Evolutionary conservation across 2,113 vertebrate species (phyloP).

Genomic region (Brachypodius melanocephalos): DNA sequence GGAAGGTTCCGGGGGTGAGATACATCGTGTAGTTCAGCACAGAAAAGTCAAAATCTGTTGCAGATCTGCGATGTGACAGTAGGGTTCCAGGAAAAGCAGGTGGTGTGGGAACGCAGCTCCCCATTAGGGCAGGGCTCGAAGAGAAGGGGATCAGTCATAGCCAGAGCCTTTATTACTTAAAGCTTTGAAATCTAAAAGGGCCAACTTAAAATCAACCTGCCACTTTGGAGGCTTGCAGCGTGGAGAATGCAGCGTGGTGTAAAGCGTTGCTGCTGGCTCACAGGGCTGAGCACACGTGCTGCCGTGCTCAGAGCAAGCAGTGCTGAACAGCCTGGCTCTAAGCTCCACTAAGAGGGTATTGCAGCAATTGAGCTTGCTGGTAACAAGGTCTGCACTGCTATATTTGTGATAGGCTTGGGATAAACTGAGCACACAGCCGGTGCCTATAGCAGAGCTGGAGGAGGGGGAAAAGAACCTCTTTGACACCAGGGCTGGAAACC

Average conservation of each 20-base stretch:
- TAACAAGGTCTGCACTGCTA: background rate
- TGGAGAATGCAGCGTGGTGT: background rate
- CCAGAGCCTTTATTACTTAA: constrained; percentile 15
- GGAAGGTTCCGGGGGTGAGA: background rate
- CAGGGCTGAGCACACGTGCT: constrained; percentile 5
- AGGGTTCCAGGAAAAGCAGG: constrained; percentile 57
- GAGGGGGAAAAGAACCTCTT: background rate
- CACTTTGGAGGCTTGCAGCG: background rate
- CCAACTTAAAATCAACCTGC: constrained; percentile 34
- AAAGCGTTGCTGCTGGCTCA: background rate
- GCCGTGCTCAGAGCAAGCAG: background rate
- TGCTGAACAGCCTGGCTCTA: background rate
- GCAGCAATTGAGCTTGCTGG: constrained; percentile 27
- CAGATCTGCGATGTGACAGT: constrained; percentile 8
- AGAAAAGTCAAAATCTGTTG: constrained; percentile 55
- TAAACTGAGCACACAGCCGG: background rate
- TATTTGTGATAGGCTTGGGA: constrained; percentile 28
- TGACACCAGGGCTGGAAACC: background rate
- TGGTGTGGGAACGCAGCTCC: constrained; percentile 22
- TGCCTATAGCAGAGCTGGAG: background rate
- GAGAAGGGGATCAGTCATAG: background rate
- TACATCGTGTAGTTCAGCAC: background rate
- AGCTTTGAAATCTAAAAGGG: constrained; percentile 16
- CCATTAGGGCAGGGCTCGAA: constrained; percentile 29
- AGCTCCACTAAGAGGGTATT: background rate